Conservation (phyloP, 2,113 vertebrate species). For the Pristiophorus japonicus region DNA sequence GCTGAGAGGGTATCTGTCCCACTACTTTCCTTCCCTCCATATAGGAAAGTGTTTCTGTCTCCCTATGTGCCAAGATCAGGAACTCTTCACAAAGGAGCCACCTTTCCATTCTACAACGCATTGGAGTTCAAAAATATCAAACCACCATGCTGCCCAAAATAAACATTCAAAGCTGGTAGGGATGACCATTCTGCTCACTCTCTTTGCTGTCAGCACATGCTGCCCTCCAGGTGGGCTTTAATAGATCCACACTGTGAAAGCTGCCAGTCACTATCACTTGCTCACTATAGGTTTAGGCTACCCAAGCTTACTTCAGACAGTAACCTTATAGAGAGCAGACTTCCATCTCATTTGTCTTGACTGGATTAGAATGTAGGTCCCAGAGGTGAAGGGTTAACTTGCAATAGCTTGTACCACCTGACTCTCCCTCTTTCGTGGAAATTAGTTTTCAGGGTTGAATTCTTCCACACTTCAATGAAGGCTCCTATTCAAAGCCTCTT, state of each 20-base stretch:
- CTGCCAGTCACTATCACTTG: neutral
- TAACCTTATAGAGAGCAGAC: neutral
- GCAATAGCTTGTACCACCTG: neutral
- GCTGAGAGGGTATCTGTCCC: neutral
- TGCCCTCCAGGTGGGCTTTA: neutral
- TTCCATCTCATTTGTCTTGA: neutral
- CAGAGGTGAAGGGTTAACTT: neutral
- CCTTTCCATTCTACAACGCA: too few species aligned
- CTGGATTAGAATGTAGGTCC: neutral
- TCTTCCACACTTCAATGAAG: neutral
- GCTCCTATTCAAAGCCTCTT: neutral
- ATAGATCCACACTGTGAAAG: neutral
- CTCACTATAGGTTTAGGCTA: neutral
- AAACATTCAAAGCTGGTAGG: too few species aligned
- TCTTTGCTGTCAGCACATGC: neutral
- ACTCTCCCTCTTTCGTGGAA: neutral
- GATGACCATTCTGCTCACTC: neutral
- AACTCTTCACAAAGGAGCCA: too few species aligned
- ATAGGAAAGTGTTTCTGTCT: too few species aligned
- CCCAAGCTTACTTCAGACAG: neutral
- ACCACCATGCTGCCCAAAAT: too few species aligned
- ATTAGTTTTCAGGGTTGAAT: neutral
- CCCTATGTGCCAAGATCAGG: too few species aligned
- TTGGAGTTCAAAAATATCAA: too few species aligned
- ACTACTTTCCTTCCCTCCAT: too few species aligned